Evolutionary conservation across 30 jellyfish, hydroid and myxozoan genomes (phyloP).

Genomic region (Cassiopea andromeda): DNA sequence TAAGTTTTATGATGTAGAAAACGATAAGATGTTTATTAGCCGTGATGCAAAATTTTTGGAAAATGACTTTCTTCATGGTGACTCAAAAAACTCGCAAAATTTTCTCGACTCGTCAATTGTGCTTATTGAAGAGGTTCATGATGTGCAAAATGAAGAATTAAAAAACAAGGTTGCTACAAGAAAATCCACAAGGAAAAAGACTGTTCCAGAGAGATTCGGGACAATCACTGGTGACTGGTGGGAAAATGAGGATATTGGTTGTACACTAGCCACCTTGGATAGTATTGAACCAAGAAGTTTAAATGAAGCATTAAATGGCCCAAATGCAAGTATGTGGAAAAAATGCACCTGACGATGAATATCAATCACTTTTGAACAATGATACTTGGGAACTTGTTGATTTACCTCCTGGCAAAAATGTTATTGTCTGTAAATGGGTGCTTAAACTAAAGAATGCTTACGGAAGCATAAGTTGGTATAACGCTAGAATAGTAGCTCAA

Average conservation of each 20-base stretch:
- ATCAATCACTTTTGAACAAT: constrained; percentile 10
- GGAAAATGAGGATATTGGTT: background rate
- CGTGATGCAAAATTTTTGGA: constrained; percentile 37
- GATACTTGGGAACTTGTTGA: constrained; percentile 17
- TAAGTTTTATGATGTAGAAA: constrained; percentile 23
- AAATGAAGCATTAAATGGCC: constrained; percentile 36
- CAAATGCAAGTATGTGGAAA: constrained; percentile 21
- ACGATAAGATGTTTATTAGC: background rate
- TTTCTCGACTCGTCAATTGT: background rate
- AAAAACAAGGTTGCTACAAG: background rate
- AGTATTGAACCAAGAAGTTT: constrained; percentile 27
- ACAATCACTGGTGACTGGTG: background rate
- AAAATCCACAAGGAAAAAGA: background rate
- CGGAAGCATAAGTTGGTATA: constrained; percentile 2
- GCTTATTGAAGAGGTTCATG: background rate
- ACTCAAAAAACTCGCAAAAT: background rate
- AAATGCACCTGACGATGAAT: background rate
- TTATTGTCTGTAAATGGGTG: constrained; percentile 29
- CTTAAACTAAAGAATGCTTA: constrained; percentile 1
- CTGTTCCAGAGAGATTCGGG: background rate
- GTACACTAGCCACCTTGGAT: background rate
- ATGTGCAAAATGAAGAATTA: background rate
- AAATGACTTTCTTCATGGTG: constrained; percentile 17
- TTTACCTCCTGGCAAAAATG: constrained; percentile 7
- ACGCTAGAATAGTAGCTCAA: constrained; percentile 31